Evolutionary conservation across 2,113 vertebrate genomes (phyloP), one percentile per base, ranked within the genome.

Genomic region (Phrynosoma blainvillii): DNA sequence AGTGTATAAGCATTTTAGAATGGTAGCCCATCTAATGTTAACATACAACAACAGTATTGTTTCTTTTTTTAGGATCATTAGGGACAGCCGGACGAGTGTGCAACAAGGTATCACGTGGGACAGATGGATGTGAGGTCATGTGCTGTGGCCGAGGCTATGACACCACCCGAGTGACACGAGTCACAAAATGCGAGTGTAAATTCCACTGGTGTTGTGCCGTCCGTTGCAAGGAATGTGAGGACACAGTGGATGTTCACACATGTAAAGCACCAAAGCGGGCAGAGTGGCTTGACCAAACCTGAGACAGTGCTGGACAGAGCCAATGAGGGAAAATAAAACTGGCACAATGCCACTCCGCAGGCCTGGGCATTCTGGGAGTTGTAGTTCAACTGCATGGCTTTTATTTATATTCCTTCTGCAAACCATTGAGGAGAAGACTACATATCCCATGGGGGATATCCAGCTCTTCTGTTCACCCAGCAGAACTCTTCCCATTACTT

Each of bases 141-240:
- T 99, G 99, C 96, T 99, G 99, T 12, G 99, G 99, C 56, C 96
- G 99, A n/a, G 99, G 99, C 68, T 99, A 99, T 1, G 99, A 99
- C 97, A 99, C 99, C 84, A 99, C 97, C n/a, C 98, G 98, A 4
- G 96, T 98, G 91, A 98, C 97, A 1, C 98, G 98, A 0, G 90
- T 99, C 96, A 98, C 97, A 92, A 98, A 99, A 96, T 99, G 99
- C 40, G 99, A 99, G 96, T 99, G 99, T 96, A 99, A 99, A 96
- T 99, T 99, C 96, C 98, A 98, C 93, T 99, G 99, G 99, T 99
- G 99, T 96, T 99, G 99, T 87, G 97, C 98, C 0, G 99, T 99
- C 90, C 97, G 98, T 94, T 99, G 99, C 97, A 98, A 97, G 86
- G 98, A 99, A 95, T 99, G 99, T 6, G 97, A 98, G 95, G 98